Evolutionary conservation across 2,113 vertebrate genomes (phyloP), one percentile per base, ranked within the genome.

Genomic region (Callipepla squamata): DNA sequence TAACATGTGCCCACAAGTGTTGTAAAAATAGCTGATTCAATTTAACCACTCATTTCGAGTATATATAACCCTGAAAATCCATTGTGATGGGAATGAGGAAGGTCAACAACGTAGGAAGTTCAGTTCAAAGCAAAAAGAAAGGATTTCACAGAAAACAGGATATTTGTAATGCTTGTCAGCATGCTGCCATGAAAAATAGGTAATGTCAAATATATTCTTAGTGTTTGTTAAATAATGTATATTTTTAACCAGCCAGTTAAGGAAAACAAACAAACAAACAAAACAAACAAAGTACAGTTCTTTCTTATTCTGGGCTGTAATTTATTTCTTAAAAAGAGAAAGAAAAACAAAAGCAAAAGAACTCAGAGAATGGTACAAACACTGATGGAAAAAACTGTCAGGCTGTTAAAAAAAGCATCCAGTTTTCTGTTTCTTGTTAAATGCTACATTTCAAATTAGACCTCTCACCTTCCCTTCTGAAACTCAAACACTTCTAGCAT

Each of bases 1-100:
- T 45, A 72, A 81, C 0, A 0, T n/a, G 47, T 38, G 61, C 36
- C n/a, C 70, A 73, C 10, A 25, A 23, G 48, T 30, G 8, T 32
- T 80, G 22, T 32, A 58, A 38, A 91, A 85, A 40, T 11, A 70
- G 11, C 17, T 38, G 6, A 8, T 62, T 94, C 3, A 7, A 32
- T 85, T 50, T 77, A 82, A 82, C 26, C 19, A 58, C 40, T 84
- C 25, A n/a, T 32, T 82, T 42, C 26, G 66, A 78, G 89, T 48
- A 15, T 13, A 48, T 12, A 17, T 59, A 83, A 16, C 19, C 30
- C 17, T 85, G 30, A 62, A 62, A 85, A 42, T 3, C 4, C 0
- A 1, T 7, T 62, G n/a, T 68, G 36, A 2, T 68, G n/a, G 26
- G 44, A 44, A 78, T 8, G 16, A 50, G 9, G 21, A 45, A 85